phyloP scores from a whole-genome alignment of 2,797 vertebrate genomes.

The Poecile montanus region DNA sequence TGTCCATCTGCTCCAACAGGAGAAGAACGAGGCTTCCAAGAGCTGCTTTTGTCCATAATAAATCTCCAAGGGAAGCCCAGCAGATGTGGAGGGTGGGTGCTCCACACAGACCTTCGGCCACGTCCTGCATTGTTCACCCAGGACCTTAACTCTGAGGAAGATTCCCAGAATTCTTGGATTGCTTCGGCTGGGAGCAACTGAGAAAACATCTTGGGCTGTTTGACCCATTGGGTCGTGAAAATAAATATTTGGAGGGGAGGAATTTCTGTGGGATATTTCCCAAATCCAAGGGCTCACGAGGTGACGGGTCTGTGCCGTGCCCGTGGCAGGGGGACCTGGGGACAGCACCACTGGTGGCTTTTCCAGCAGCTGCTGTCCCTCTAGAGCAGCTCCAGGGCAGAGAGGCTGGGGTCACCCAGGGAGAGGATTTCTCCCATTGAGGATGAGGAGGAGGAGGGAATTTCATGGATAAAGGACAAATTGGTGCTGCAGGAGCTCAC shows the following conservation, averaged over 20 bases:
- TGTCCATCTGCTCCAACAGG: conserved; percentile 42
- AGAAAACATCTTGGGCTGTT: conserved; percentile 4
- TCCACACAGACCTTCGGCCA: not conserved
- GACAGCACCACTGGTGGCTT: too few relatives aligned
- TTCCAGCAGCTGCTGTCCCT: not conserved
- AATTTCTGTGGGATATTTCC: not conserved
- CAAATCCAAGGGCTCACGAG: fast-evolving
- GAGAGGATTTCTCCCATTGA: not conserved
- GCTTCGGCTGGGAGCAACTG: not conserved
- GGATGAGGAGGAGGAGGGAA: not conserved
- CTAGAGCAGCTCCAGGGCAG: not conserved
- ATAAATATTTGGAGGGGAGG: conserved; percentile 3
- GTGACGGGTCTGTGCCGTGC: fast-evolving
- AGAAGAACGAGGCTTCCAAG: conserved; percentile 19
- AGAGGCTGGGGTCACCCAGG: fast-evolving
- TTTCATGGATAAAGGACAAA: not conserved
- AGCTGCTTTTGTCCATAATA: conserved; percentile 22
- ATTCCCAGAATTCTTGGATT: conserved; percentile 35
- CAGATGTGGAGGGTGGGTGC: conserved; percentile 45
- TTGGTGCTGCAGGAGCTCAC: not conserved
- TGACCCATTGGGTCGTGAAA: not conserved
- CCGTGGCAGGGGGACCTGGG: not conserved
- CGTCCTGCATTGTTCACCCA: not conserved
- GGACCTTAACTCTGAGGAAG: not conserved
- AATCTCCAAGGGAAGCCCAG: conserved; percentile 18